These are phyloP conservation scores for Pituophis catenifer DNA, from an alignment of 2,113 vertebrate species.

Conservation along the genomic window DNA sequence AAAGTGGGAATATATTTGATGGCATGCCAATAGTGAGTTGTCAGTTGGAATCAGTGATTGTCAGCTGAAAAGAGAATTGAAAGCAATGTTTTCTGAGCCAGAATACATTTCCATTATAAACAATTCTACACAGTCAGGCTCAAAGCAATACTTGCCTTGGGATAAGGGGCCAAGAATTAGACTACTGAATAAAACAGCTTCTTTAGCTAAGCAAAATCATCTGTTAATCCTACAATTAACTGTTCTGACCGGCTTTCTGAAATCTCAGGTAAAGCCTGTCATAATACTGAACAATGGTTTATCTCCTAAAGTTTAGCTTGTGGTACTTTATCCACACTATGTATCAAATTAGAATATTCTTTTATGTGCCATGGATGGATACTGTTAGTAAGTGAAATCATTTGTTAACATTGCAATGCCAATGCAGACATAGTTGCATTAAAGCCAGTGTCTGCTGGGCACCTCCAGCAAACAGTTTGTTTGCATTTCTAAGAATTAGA, in stretches of 20 bases:
- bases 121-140: not conserved
- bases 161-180: not conserved
- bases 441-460: not conserved
- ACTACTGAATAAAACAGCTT: not conserved
- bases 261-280: not conserved
- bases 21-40: not conserved
- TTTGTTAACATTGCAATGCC: not conserved
- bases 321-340: not conserved
- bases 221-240: not conserved
- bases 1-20: not conserved
- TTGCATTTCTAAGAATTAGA: not conserved
- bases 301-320: not conserved
- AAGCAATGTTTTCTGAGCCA: not conserved
- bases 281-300: not conserved
- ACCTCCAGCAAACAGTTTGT: not conserved
- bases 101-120: not conserved
- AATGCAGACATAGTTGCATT: not conserved
- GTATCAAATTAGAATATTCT: not conserved
- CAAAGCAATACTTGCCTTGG: not conserved
- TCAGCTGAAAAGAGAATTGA: slow-evolving; percentile 22
- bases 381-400: not conserved
- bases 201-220: not conserved
- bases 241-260: not conserved
- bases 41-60: not conserved
- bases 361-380: not conserved